Evolutionary conservation across 2,113 vertebrate genomes (phyloP).

Genomic region (Urocitellus parryii): DNA sequence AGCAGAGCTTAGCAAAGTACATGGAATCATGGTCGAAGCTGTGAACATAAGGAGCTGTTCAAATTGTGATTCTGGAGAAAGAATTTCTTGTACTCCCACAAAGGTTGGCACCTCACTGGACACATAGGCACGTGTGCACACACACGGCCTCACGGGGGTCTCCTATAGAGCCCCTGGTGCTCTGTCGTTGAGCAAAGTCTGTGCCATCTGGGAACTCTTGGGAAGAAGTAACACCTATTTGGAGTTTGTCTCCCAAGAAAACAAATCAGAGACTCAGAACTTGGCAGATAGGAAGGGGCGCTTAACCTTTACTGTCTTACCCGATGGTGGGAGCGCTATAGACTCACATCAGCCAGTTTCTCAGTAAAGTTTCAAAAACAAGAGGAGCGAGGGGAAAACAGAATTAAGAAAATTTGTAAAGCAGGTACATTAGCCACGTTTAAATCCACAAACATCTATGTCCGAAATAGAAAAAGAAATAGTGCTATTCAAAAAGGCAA

Average conservation of each 20-base stretch:
- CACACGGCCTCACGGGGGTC: background rate
- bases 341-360: background rate
- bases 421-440: background rate
- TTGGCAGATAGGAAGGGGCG: background rate
- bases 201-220: background rate
- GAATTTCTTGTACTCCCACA: background rate
- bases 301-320: background rate
- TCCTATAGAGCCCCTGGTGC: background rate
- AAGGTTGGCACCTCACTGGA: background rate
- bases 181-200: background rate
- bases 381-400: background rate
- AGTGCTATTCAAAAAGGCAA: background rate
- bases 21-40: background rate
- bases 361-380: background rate
- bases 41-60: background rate
- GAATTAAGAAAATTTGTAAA: background rate
- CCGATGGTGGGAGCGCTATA: background rate
- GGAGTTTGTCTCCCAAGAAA: background rate
- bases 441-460: background rate
- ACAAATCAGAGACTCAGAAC: background rate
- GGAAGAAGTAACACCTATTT: background rate
- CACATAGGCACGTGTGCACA: fast-evolving
- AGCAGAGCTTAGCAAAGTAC: constrained; percentile 16
- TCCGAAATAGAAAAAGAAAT: background rate
- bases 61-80: background rate